Base-by-base conservation (phyloP, 2,888 invertebrate species). In the Latrodectus hesperus region DNA sequence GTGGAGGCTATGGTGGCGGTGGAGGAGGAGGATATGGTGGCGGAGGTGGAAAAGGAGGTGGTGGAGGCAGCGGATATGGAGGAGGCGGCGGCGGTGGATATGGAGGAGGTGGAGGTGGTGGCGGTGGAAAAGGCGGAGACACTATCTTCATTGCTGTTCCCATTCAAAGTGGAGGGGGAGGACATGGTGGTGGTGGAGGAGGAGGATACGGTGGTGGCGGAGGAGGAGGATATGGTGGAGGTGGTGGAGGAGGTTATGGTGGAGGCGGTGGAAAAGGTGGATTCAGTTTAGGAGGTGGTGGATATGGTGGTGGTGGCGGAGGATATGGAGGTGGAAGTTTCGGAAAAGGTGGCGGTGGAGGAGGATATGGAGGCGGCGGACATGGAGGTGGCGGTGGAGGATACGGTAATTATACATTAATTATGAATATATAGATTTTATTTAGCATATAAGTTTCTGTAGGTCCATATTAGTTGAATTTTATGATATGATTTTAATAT, bases 131-230 rank as follows among this genome's bases (percentile, higher is more conserved):
- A 74, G 74, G 8, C 11, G 55, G 17, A 14, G 74, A 71, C 17
- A 83, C 64, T 38, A 72, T 84, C 26, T 84, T 77, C 65, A 72
- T 65, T 53, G 71, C 77, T 16, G 71, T 65, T 3, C 71, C 52
- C 5, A 65, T 77, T 60, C 60, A 55, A 12, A 51, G 74, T 38
- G 4, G 55, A 16, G 78, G 78, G 1, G 78, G 78, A 14, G 67
- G 68, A 9, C 67, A 70, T 9, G 53, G 67, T 10, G 77, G 77
- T 10, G 38, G 64, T 9, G 75, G 76, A 3, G 78, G 76, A 14
- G 70, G 78, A 14, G 67, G 68, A 4, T 55, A 70, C 9, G 53
- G 67, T 10, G 77, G 77, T 6, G 38, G 64, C 8, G 64, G 75
- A 17, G 52, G 68, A 52, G 52, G 67, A 73, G 55, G 8, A 8